Percentiles rank a stretch among this genome's conserved stretches.
Evolutionary conservation across 2,888 invertebrate species (phyloP).

Genomic region (Mantis religiosa): DNA sequence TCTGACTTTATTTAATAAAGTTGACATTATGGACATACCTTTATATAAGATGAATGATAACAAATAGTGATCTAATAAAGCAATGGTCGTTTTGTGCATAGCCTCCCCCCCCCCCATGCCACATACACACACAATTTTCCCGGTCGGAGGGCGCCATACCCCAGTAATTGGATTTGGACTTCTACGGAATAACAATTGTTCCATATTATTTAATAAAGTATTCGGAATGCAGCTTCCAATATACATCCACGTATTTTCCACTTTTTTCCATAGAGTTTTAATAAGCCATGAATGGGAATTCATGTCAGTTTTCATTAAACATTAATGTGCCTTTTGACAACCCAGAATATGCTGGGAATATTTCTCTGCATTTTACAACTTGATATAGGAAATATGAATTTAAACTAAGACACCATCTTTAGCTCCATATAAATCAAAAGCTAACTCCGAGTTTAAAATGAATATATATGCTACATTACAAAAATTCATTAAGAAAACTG

Average conservation of each 20-base stretch:
- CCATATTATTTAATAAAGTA: not conserved
- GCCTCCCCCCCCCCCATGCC: too few species aligned
- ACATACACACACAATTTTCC: not conserved
- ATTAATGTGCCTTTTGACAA: not conserved
- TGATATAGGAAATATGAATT: too few species aligned
- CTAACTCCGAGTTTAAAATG: too few species aligned
- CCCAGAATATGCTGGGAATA: not conserved
- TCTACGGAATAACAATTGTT: not conserved
- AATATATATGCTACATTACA: too few species aligned
- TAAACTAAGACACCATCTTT: too few species aligned
- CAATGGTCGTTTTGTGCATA: not conserved
- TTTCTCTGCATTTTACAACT: too few species aligned
- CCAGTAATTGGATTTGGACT: not conserved
- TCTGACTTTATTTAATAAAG: not conserved
- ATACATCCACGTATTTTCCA: not conserved
- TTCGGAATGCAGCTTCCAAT: not conserved
- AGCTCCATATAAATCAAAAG: too few species aligned
- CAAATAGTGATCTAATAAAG: not conserved
- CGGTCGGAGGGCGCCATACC: not conserved
- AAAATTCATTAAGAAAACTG: too few species aligned
- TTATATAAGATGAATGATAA: not conserved
- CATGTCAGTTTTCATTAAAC: not conserved
- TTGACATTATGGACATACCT: not conserved
- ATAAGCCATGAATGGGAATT: not conserved
- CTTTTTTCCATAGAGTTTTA: not conserved